Base-by-base conservation (phyloP, 2,113 vertebrate species). In the Oxyruncus cristatus region DNA sequence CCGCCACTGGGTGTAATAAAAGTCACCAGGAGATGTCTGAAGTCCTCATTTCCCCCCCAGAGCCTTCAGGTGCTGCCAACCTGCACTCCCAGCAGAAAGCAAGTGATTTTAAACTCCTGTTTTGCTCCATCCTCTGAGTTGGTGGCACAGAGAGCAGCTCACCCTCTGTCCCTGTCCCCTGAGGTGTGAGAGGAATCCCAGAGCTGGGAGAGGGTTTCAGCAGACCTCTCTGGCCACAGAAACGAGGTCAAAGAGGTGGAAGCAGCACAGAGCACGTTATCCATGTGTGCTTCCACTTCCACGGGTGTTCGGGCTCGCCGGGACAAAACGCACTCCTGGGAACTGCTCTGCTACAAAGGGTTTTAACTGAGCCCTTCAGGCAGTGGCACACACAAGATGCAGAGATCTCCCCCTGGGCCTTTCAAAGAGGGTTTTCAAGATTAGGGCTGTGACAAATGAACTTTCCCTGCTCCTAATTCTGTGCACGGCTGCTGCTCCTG, bases 261-360 rank as follows among this genome's bases (percentile, higher is more conserved):
- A 6, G 35, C 23, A 30, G 35, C 39, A 50, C 49, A 30, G 44
- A 68, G 42, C 59, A 55, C 44, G 4, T 33, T 32, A 2, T 17
- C 39, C 18, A 37, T 19, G 41, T 55, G 66, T 16, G 16, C 59
- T 75, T 24, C 81, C 88, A 20, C 42, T 67, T 26, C 28, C 78
- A 22, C 13, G 1, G 14, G 12, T 7, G 28, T 23, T 21, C 74
- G n/a, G 81, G 37, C 70, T 81, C 55, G 33, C 42, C 27, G 7
- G 22, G 30, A 5, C 28, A 19, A 5, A 79, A 33, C 6, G 14
- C 30, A 6, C 4, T 14, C 66, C 74, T 56, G 47, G 47, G 23
- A 63, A 28, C 50, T n/a, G 44, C 41, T 73, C 39, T 8, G 0
- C 63, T n/a, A 1, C 15, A 5, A 3, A 5, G 9, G 2, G 21